Percentiles rank a stretch among this genome's conserved stretches.
phyloP scores from a whole-genome alignment of 2,888 invertebrate species.

The Zeuzera pyrina region DNA sequence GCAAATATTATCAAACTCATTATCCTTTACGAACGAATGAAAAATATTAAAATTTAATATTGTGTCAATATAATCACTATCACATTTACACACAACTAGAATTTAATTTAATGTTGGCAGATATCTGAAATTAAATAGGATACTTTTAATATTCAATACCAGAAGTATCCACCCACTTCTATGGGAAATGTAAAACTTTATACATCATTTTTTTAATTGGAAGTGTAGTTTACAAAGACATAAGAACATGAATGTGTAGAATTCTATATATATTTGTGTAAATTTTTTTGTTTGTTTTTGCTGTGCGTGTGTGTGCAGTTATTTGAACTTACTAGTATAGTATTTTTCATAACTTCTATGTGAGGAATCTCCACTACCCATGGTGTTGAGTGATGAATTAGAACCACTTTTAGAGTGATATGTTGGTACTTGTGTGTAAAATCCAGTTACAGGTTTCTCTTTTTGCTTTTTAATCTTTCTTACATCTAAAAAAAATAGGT shows the following conservation, averaged over 20 bases:
- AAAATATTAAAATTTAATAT: no score
- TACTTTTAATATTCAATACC: no score
- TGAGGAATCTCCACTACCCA: constrained; percentile 32
- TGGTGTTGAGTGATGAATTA: constrained; percentile 44
- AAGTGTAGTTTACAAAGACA: no score
- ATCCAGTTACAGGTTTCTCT: constrained; percentile 12
- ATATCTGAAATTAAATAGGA: no score
- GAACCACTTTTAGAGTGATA: constrained; percentile 51
- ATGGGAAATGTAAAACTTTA: no score
- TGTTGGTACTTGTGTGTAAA: constrained; percentile 35
- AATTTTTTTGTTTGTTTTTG: not conserved
- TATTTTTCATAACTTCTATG: not conserved
- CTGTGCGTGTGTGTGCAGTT: not conserved
- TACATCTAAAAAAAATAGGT: constrained; percentile 42
- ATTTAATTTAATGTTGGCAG: no score
- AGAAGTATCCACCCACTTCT: no score
- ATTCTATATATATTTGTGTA: not conserved
- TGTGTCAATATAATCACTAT: no score
- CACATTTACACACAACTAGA: no score
- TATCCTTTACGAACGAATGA: no score
- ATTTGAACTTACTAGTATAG: not conserved
- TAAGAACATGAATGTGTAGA: not conserved
- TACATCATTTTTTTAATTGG: no score
- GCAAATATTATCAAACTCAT: no score
- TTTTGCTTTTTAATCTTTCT: constrained; percentile 24